These are phyloP conservation scores for Alectura lathami DNA, from an alignment of 2,113 vertebrate genomes.

Conservation along the genomic window DNA sequence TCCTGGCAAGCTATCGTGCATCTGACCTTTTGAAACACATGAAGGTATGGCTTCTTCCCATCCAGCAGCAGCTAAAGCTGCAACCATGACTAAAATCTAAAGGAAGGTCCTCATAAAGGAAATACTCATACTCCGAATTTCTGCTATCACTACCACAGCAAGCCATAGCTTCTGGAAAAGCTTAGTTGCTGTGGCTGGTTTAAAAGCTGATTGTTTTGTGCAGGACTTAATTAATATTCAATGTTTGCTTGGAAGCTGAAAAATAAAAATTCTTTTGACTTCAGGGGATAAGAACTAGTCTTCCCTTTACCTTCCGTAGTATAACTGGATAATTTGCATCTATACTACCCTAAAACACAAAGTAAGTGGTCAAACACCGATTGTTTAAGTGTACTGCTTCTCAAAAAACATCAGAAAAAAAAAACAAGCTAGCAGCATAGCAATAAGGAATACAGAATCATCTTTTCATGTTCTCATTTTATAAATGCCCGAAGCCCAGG, in stretches of 20 bases:
- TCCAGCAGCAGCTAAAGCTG: neutral
- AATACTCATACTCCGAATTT: neutral
- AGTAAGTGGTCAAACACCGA: neutral
- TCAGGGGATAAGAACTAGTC: neutral
- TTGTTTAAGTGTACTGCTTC: slow-evolving; percentile 4
- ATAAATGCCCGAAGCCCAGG: slow-evolving; percentile 67
- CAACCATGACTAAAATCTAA: neutral
- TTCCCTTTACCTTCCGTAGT: neutral
- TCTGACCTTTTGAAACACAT: neutral
- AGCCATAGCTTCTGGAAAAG: neutral
- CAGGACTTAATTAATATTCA: neutral
- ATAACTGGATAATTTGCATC: neutral
- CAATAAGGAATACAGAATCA: neutral
- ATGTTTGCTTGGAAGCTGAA: neutral
- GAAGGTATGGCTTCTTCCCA: neutral
- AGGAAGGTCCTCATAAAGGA: neutral
- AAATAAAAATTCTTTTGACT: neutral
- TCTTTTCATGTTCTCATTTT: slow-evolving; percentile 21
- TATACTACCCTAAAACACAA: neutral
- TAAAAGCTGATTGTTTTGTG: neutral
- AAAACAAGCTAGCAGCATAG: slow-evolving; percentile 11
- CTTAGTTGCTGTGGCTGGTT: too few species aligned
- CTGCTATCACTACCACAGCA: neutral
- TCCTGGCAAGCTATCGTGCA: neutral
- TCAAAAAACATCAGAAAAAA: neutral